Conservation (phyloP, 2,888 invertebrate genomes). For the Omphaloscelis lunosa region DNA sequence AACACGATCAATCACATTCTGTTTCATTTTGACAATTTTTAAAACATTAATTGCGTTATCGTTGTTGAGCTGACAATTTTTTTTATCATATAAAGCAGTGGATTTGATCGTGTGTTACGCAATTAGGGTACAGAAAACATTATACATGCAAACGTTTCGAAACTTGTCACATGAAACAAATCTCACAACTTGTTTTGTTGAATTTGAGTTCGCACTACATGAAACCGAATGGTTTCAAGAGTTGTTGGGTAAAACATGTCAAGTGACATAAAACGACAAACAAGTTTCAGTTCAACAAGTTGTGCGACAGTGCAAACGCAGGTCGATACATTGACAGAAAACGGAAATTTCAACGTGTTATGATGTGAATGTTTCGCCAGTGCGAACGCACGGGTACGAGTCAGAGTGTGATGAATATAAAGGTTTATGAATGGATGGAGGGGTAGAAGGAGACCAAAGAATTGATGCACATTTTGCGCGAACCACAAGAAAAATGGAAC, state of each 20-base stretch:
- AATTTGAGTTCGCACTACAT: not conserved
- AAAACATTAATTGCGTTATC: too few relatives aligned
- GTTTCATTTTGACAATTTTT: too few relatives aligned
- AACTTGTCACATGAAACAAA: not conserved
- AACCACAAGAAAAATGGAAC: not conserved
- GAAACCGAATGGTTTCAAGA: not conserved
- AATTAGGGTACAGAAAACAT: not conserved
- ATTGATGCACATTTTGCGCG: not conserved
- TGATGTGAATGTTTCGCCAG: not conserved
- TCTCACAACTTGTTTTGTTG: not conserved
- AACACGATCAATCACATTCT: too few relatives aligned
- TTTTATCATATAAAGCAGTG: too few relatives aligned
- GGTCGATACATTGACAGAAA: not conserved
- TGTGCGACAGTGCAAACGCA: not conserved
- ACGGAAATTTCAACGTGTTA: not conserved
- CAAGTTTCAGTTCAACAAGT: not conserved
- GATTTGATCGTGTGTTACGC: too few relatives aligned
- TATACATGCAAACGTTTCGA: not conserved
- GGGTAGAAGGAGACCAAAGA: not conserved
- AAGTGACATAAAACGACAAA: too few relatives aligned
- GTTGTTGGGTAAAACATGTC: not conserved
- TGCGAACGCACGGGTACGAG: not conserved
- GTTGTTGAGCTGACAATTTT: too few relatives aligned
- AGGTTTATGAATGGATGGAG: slow-evolving; percentile 19
- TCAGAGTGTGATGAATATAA: not conserved